Evolutionary conservation across 2,113 vertebrate genomes (phyloP), one percentile per base, ranked within the genome.

Genomic region (Oxyruncus cristatus): DNA sequence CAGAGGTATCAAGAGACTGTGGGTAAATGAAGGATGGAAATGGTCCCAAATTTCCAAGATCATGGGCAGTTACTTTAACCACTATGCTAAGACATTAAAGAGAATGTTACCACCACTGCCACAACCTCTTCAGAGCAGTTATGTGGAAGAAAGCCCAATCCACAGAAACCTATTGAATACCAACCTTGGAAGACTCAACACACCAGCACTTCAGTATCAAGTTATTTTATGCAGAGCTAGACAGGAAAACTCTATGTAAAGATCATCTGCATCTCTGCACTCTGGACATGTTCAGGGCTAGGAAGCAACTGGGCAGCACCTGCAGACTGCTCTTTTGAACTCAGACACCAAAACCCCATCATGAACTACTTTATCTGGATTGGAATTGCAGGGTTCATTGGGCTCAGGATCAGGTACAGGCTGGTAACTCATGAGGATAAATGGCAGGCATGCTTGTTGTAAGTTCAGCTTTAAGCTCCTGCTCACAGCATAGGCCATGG

Each of bases 371-470:
- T 56, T 12, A 39, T 39, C 20, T 74, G 80, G 58, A 44, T 8
- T 76, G 28, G 14, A 90, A 68, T 35, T 58, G 53, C 41, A 22
- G 30, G 24, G 12, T 59, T 30, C 52, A n/a, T 1, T 55, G 47
- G 22, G 39, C 42, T 92, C 55, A 39, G 37, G 16, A 75, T 41
- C 55, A 72, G 30, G 28, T 17, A 55, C 12, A 88, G 44, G 42
- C 63, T 50, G 39, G 6, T 24, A 77, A 75, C 22, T 85, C 63
- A 12, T 0, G 0, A 75, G 32, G 11, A 0, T 26, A 58, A 39
- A 23, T 7, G 8, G 32, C 9, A 50, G 66, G 16, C 6, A 6
- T 33, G 26, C 30, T 59, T 78, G n/a, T 56, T 71, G 13, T 19
- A 71, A 59, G 30, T 6, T 24, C 17, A 76, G 74, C 61, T 42